Conservation (phyloP, 2,888 invertebrate species). For the Caenorhabditis virilis region DNA sequence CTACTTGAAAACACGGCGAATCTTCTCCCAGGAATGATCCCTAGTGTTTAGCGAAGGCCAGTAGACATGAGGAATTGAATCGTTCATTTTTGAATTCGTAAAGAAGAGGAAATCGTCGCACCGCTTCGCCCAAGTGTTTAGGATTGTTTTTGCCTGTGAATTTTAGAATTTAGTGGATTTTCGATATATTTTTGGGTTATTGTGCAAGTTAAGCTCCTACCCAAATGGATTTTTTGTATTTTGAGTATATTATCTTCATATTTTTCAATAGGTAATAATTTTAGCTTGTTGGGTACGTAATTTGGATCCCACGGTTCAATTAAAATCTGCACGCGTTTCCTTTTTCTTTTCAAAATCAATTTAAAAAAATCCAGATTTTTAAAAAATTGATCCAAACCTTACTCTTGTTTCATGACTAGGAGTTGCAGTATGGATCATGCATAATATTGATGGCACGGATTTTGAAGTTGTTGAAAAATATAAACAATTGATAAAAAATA, state of each 20-base stretch:
- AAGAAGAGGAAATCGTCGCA: conserved; percentile 59
- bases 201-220: too few species aligned
- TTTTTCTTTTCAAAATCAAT: not conserved
- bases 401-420: conserved; percentile 57
- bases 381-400: conserved; percentile 1
- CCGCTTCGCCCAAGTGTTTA: conserved; percentile 55
- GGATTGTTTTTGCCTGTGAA: conserved; percentile 49
- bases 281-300: too few species aligned
- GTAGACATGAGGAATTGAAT: conserved; percentile 51
- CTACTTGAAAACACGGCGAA: conserved; percentile 52
- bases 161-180: too few species aligned
- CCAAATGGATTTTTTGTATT: too few species aligned
- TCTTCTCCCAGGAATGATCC: conserved; percentile 63
- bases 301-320: too few species aligned
- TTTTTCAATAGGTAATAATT: too few species aligned
- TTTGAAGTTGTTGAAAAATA: too few species aligned
- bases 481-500: too few species aligned
- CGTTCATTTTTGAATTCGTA: conserved; percentile 53
- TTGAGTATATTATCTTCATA: too few species aligned
- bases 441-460: conserved; percentile 35
- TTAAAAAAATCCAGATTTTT: not conserved
- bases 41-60: conserved; percentile 47
- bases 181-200: too few species aligned
- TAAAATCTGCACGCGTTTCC: too few species aligned
- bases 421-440: conserved; percentile 58